Conservation (phyloP, 2,797 vertebrate genomes). For the Scolopax rusticola region DNA sequence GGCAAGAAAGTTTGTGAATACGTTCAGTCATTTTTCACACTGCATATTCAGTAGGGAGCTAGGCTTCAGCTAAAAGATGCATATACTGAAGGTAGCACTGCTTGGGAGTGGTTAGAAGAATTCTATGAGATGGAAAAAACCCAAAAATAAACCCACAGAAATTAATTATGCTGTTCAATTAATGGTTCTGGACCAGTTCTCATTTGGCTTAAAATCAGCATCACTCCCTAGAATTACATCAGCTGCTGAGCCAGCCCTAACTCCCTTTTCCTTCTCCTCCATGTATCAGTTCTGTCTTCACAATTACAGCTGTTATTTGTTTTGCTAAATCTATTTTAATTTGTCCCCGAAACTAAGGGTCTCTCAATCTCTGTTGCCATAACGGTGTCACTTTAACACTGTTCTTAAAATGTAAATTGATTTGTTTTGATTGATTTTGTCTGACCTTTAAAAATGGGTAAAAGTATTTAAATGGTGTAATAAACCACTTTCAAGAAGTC, state of each 20-base stretch:
- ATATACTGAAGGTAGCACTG: neutral
- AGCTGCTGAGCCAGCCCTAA: neutral
- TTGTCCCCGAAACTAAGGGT: constrained; percentile 10
- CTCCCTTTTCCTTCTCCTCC: neutral
- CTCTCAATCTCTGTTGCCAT: neutral
- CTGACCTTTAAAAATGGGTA: constrained; percentile 66
- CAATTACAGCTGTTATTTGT: neutral
- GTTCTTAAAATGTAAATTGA: constrained; percentile 59
- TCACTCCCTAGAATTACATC: neutral
- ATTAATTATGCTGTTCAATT: neutral
- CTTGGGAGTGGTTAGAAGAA: neutral
- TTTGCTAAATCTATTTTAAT: constrained; percentile 42
- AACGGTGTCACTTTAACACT: neutral
- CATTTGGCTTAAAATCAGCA: neutral
- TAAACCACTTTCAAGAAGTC: neutral
- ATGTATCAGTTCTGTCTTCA: neutral
- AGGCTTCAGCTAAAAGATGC: neutral
- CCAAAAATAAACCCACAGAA: neutral
- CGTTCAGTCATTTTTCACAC: neutral
- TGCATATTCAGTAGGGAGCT: neutral
- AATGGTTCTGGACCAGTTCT: neutral
- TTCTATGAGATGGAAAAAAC: neutral
- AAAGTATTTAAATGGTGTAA: constrained; percentile 29
- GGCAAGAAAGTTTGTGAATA: neutral
- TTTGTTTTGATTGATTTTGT: constrained; percentile 65